Percentiles rank a stretch among this genome's conserved stretches.
Evolutionary conservation across 2,113 vertebrate genomes (phyloP).

Genomic region (Grus americana): DNA sequence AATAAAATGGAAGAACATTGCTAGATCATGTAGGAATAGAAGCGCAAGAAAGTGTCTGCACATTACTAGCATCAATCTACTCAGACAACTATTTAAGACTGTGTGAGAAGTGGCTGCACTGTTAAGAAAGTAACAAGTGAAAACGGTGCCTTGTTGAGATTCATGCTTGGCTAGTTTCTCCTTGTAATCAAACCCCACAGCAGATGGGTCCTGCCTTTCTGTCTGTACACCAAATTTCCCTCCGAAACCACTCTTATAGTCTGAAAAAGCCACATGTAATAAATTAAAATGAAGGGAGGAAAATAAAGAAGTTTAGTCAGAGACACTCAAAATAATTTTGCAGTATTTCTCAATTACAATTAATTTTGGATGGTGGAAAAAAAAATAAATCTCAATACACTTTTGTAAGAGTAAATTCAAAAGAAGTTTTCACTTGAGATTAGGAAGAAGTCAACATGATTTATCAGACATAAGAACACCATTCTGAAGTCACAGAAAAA

Average conservation of each 20-base stretch:
- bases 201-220: constrained; percentile 88
- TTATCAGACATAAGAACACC: neutral
- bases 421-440: neutral
- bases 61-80: neutral
- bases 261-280: constrained; percentile 79
- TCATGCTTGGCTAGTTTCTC: constrained; percentile 89
- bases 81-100: constrained; percentile 48
- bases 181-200: constrained; percentile 91
- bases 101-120: constrained; percentile 59
- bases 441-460: neutral
- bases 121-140: constrained; percentile 35
- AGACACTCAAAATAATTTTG: neutral
- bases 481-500: constrained; percentile 38
- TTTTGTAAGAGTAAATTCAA: neutral
- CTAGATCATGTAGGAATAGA: neutral
- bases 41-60: constrained; percentile 25
- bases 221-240: constrained; percentile 88
- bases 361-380: neutral
- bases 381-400: neutral
- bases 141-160: constrained; percentile 88
- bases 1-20: neutral
- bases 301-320: constrained; percentile 47
- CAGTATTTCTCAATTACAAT: neutral
- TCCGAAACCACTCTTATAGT: constrained; percentile 93
- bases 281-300: constrained; percentile 10